These are phyloP conservation scores for Athalia rosae DNA, from an alignment of 2,888 invertebrate species.

Conservation along the genomic window DNA sequence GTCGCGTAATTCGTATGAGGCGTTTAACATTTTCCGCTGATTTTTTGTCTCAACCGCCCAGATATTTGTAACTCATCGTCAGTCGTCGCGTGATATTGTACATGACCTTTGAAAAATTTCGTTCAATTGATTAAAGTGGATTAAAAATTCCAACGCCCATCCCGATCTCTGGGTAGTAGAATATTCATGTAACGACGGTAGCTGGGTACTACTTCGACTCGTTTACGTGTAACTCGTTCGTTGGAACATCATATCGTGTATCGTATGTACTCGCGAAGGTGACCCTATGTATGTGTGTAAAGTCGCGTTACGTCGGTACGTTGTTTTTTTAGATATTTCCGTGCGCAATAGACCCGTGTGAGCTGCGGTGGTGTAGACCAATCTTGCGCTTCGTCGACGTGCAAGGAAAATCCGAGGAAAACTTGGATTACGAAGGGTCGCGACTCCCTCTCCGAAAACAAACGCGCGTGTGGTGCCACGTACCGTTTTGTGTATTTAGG, in stretches of 20 bases:
- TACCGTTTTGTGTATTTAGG: constrained; percentile 9
- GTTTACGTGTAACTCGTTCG: neutral
- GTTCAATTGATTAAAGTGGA: constrained; percentile 35
- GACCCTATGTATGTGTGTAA: too few species aligned
- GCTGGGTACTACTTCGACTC: neutral
- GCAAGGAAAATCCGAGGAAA: constrained; percentile 3
- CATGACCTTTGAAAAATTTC: constrained; percentile 21
- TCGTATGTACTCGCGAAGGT: too few species aligned
- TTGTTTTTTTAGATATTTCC: too few species aligned
- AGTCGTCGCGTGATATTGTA: neutral
- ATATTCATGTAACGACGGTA: neutral
- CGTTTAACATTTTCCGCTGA: too few species aligned
- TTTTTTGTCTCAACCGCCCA: constrained; percentile 7
- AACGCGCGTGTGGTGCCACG: neutral
- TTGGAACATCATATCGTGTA: too few species aligned
- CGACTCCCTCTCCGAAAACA: constrained; percentile 27
- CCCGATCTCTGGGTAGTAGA: constrained; percentile 4
- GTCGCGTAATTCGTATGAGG: too few species aligned
- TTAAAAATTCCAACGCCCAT: constrained; percentile 25
- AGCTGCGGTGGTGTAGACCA: neutral
- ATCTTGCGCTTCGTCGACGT: constrained; percentile 3
- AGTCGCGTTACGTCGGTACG: too few species aligned
- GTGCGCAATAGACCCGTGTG: neutral
- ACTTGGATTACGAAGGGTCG: constrained; percentile 22
- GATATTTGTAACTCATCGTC: neutral